Evolutionary conservation across 2,113 vertebrate genomes (phyloP).

Genomic region (Callospermophilus lateralis): DNA sequence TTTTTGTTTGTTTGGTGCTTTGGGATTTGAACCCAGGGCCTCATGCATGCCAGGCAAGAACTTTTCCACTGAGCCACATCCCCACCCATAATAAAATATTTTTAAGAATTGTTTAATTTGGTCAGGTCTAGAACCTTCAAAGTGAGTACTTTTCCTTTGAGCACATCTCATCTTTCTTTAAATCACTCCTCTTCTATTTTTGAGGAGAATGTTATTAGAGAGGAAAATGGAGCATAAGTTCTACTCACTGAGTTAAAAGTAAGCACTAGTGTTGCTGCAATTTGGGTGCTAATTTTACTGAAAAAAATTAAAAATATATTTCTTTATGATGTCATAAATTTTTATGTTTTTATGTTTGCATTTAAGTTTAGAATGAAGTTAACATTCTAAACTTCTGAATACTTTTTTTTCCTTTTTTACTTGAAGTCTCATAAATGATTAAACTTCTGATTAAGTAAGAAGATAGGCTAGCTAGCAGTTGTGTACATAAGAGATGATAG

Average conservation of each 20-base stretch:
- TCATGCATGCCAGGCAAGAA: too few species aligned
- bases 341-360: not conserved
- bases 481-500: not conserved
- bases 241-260: not conserved
- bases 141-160: not conserved
- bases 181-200: not conserved
- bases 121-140: not conserved
- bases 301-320: not conserved
- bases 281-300: not conserved
- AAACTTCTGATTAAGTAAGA: not conserved
- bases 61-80: too few species aligned
- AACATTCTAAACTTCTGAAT: not conserved
- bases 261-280: not conserved
- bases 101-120: not conserved
- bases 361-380: not conserved
- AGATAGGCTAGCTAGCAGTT: not conserved
- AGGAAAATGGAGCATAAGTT: not conserved
- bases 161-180: not conserved
- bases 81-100: not conserved
- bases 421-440: not conserved
- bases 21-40: too few species aligned
- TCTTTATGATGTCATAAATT: not conserved
- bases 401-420: not conserved
- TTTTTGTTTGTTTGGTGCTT: not conserved
- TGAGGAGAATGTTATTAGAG: not conserved